These are phyloP conservation scores for Halocynthia aurantium DNA, from an alignment of 23 tunicate genomes.

Conservation along the genomic window DNA sequence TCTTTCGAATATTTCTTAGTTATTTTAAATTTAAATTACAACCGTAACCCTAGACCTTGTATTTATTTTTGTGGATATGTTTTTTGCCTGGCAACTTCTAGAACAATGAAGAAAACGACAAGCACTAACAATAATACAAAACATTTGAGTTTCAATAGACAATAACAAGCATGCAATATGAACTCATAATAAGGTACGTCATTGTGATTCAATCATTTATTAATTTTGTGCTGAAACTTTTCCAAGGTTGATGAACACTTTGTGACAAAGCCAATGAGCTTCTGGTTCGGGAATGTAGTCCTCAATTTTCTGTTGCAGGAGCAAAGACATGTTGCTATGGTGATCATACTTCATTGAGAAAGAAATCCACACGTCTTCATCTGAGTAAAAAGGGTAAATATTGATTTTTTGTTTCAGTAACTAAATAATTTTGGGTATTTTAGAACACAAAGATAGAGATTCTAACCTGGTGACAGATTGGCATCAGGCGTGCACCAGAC, in stretches of 20 bases:
- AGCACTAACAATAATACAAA: no score
- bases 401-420: background rate
- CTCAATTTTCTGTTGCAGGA: constrained; percentile 32
- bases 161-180: no score
- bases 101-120: no score
- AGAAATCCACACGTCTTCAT: constrained; percentile 61
- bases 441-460: background rate
- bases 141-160: no score
- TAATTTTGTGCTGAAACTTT: background rate
- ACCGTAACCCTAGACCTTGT: no score
- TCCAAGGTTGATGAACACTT: constrained; percentile 67
- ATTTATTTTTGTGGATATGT: no score
- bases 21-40: no score
- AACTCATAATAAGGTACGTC: background rate
- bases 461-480: constrained; percentile 18
- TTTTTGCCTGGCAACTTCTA: no score
- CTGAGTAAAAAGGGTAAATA: background rate
- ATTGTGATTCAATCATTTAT: background rate
- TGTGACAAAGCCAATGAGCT: constrained; percentile 40
- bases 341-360: constrained; percentile 66
- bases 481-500: constrained; percentile 42
- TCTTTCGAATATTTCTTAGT: no score
- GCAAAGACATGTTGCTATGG: constrained; percentile 30
- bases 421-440: background rate
- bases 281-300: constrained; percentile 37